A percentile compares a stretch with the other conserved stretches of the same genome.
These are phyloP conservation scores for Lagopus muta DNA, from an alignment of 2,113 vertebrate genomes.

Conservation along the genomic window DNA sequence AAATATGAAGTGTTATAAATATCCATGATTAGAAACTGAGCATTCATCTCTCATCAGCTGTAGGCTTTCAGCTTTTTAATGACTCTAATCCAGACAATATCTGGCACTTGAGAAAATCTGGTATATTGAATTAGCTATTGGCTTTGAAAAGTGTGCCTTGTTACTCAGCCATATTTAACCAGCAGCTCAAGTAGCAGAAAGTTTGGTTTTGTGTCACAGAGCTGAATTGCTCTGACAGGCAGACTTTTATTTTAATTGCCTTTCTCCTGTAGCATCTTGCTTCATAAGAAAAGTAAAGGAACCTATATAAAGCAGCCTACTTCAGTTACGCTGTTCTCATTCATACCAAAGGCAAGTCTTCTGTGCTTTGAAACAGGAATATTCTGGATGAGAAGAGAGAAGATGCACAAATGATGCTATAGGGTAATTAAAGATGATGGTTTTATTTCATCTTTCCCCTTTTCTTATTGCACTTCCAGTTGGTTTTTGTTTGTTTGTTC, in stretches of 20 bases:
- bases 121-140: neutral
- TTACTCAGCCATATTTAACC: neutral
- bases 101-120: neutral
- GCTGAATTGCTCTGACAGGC: neutral
- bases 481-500: neutral
- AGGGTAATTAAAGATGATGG: neutral
- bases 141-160: neutral
- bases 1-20: neutral
- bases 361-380: neutral
- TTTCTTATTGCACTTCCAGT: neutral
- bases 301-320: neutral
- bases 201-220: neutral
- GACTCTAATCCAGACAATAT: neutral
- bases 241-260: neutral
- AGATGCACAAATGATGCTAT: neutral
- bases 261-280: neutral
- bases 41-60: neutral
- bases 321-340: neutral
- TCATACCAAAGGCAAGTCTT: neutral
- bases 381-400: neutral
- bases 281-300: neutral
- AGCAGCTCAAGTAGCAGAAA: neutral
- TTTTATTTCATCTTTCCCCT: neutral
- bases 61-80: neutral
- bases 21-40: neutral